These are phyloP conservation scores for Drosophila gunungcola DNA, from an alignment of 1,140 invertebrate species.

Conservation along the genomic window DNA sequence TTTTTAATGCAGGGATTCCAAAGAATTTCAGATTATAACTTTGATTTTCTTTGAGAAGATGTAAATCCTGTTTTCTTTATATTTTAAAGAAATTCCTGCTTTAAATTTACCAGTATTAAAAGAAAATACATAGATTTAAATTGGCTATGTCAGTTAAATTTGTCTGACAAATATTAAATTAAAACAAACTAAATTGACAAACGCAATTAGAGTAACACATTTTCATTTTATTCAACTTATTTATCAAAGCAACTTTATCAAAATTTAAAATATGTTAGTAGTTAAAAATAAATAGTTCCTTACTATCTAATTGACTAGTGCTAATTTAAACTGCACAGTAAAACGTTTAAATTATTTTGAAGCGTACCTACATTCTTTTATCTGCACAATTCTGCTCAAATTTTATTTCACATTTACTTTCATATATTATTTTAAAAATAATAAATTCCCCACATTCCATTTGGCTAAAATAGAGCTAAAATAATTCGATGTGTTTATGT, in stretches of 20 bases:
- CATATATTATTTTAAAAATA: background rate
- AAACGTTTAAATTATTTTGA: background rate
- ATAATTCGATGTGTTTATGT: constrained; percentile 17
- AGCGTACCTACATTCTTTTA: background rate
- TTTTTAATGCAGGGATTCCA: background rate
- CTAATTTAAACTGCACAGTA: too few relatives aligned
- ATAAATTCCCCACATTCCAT: constrained; percentile 5
- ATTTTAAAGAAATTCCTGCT: background rate
- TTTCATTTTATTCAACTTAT: too few relatives aligned
- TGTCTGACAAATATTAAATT: too few relatives aligned
- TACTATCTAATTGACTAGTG: too few relatives aligned
- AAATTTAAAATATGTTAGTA: background rate
- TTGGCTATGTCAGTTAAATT: background rate
- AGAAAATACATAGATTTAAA: background rate
- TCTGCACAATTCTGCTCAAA: background rate
- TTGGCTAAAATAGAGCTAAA: constrained; percentile 3
- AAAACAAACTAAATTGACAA: too few relatives aligned
- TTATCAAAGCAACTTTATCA: too few relatives aligned
- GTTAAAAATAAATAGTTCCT: background rate
- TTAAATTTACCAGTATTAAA: background rate
- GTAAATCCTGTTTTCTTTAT: background rate
- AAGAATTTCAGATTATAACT: background rate
- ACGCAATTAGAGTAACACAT: too few relatives aligned
- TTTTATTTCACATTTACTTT: background rate
- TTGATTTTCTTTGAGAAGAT: background rate